Evolutionary conservation across 2,113 vertebrate genomes (phyloP).

Genomic region (Eulacestoma nigropectus): DNA sequence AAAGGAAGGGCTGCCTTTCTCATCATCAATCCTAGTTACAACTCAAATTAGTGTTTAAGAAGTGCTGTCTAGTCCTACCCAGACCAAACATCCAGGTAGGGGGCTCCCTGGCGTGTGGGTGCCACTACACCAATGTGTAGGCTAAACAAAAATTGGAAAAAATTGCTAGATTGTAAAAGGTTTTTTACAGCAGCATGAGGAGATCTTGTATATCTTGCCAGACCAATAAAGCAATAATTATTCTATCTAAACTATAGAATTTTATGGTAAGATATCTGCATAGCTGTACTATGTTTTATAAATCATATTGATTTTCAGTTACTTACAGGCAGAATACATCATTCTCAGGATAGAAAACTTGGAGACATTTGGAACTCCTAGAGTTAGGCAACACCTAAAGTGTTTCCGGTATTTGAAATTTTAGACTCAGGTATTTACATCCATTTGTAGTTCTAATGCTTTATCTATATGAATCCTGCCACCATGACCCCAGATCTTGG

Average conservation of each 20-base stretch:
- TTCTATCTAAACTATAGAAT: neutral
- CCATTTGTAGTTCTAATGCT: neutral
- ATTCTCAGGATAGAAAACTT: neutral
- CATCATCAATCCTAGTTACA: neutral
- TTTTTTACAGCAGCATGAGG: neutral
- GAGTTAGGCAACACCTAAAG: neutral
- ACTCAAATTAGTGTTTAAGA: neutral
- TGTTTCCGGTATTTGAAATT: neutral
- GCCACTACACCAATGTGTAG: neutral
- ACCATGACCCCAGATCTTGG: neutral
- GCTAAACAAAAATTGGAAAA: neutral
- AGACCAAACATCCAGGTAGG: neutral
- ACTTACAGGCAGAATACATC: neutral
- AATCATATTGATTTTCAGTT: neutral
- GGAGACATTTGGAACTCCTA: neutral
- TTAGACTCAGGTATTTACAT: neutral
- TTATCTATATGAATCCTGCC: neutral
- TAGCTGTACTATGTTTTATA: neutral
- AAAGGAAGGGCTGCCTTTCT: neutral
- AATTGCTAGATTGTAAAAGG: neutral
- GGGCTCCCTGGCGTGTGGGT: fast-evolving
- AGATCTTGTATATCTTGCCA: neutral
- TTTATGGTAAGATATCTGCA: neutral
- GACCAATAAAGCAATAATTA: neutral
- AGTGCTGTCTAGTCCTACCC: neutral